These are phyloP conservation scores for Chitala chitala DNA, from an alignment of 2,113 vertebrate species.

Conservation along the genomic window DNA sequence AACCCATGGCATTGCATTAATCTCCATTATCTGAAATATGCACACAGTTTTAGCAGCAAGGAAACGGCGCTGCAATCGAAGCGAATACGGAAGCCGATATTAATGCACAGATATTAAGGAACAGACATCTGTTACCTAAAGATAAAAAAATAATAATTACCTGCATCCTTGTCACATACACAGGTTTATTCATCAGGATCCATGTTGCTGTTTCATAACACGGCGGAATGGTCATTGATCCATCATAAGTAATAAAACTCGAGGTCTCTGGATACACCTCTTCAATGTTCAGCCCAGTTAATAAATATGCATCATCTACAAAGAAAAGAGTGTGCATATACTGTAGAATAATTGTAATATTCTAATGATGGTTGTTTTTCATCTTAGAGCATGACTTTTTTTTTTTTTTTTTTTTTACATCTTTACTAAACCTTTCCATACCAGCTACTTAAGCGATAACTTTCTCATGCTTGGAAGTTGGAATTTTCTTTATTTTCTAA, in stretches of 20 bases:
- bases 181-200: conserved; percentile 99
- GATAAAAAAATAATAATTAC: conserved; percentile 61
- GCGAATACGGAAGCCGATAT: too few species aligned
- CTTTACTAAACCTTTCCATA: too few species aligned
- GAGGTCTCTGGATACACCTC: conserved; percentile 93
- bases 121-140: not conserved
- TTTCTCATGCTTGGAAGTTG: too few species aligned
- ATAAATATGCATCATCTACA: conserved; percentile 92
- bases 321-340: not conserved
- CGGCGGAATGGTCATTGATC: conserved; percentile 95
- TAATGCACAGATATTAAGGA: too few species aligned
- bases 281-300: conserved; percentile 92
- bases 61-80: not conserved
- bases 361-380: too few species aligned
- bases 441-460: too few species aligned
- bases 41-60: not conserved
- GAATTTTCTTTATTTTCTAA: too few species aligned
- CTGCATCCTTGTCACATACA: conserved; percentile 99
- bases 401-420: too few species aligned
- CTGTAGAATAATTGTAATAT: not conserved
- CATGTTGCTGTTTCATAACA: conserved; percentile 95
- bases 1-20: not conserved
- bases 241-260: conserved; percentile 96
- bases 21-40: not conserved
- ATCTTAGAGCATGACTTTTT: too few species aligned